These are phyloP conservation scores for Panthera leo DNA, from an alignment of 2,113 vertebrate species.

Conservation along the genomic window DNA sequence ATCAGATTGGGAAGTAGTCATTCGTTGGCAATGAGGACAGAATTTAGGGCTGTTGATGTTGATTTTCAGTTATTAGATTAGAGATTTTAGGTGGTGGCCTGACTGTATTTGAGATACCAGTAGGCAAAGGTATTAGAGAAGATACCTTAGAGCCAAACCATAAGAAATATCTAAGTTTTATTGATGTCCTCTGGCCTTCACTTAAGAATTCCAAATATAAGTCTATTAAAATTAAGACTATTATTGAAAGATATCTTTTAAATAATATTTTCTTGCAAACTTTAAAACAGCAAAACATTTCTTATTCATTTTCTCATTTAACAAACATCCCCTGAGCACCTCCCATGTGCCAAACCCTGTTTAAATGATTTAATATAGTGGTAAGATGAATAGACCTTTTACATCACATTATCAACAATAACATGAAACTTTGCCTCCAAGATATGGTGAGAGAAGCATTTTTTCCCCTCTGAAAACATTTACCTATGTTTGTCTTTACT, in stretches of 20 bases:
- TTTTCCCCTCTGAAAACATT: conserved; percentile 31
- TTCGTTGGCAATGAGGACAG: neutral
- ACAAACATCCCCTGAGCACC: neutral
- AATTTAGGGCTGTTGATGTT: neutral
- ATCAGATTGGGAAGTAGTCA: neutral
- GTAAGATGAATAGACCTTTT: neutral
- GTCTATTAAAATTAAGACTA: neutral
- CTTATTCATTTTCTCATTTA: neutral
- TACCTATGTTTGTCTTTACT: conserved; percentile 57
- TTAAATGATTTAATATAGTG: neutral
- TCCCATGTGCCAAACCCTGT: neutral
- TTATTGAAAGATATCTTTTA: neutral
- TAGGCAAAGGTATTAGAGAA: neutral
- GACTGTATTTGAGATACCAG: neutral
- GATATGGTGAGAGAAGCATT: neutral
- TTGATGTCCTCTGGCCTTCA: neutral
- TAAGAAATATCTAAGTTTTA: neutral
- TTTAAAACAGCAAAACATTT: neutral
- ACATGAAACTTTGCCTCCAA: neutral
- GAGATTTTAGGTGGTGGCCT: neutral
- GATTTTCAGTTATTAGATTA: neutral
- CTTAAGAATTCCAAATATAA: neutral
- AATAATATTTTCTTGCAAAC: neutral
- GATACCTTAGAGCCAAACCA: neutral
- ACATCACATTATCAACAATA: neutral